A percentile compares a stretch with the other conserved stretches of the same genome.
Conservation (phyloP, 2,113 vertebrate species). For the Lonchura striata region DNA sequence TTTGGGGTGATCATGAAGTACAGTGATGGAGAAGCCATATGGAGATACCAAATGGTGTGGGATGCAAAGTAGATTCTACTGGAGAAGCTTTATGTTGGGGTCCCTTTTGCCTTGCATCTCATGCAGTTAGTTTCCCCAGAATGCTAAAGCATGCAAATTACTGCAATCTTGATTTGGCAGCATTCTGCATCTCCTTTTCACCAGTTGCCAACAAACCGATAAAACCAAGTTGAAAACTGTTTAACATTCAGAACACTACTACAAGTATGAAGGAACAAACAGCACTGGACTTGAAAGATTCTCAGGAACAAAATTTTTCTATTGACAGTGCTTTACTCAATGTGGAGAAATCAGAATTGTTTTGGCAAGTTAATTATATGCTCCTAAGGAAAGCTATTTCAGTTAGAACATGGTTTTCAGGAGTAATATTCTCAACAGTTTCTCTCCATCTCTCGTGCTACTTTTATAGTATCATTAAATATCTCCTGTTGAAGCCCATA, state of each 20-base stretch:
- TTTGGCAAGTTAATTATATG: conserved; percentile 23
- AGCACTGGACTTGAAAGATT: not conserved
- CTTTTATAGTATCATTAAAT: conserved; percentile 71
- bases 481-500: conserved; percentile 75
- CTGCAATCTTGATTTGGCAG: not conserved
- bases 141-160: not conserved
- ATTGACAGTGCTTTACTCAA: not conserved
- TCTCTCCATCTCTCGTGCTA: conserved; percentile 63
- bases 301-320: not conserved
- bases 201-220: not conserved
- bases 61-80: not conserved
- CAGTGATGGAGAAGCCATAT: not conserved
- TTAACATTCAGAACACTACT: not conserved
- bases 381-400: not conserved
- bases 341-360: not conserved
- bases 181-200: not conserved
- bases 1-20: not conserved
- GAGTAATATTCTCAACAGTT: not conserved
- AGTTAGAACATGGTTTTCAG: not conserved
- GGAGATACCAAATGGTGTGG: not conserved
- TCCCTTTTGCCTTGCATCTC: not conserved
- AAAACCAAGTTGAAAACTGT: conserved; percentile 13
- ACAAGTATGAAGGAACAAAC: not conserved
- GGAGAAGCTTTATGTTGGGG: not conserved
- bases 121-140: not conserved